A percentile compares a stretch with the other conserved stretches of the same genome.
These are phyloP conservation scores for Dicroscelio sp. DNA, from an alignment of 2,888 invertebrate species.

Conservation along the genomic window DNA sequence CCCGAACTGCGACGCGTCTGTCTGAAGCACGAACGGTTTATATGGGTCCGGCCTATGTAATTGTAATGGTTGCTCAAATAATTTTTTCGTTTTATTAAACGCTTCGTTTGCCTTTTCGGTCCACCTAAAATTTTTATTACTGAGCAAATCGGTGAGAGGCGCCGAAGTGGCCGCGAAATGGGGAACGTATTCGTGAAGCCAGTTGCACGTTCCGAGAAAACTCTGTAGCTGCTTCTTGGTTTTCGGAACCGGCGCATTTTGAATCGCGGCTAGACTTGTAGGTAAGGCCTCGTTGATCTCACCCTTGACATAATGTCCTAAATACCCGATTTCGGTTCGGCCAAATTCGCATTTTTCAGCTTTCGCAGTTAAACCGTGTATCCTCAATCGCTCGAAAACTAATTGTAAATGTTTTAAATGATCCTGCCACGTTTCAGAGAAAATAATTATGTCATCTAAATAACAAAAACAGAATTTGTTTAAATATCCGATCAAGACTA, in stretches of 20 bases:
- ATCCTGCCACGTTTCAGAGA: conserved; percentile 71
- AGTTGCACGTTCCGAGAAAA: conserved; percentile 49
- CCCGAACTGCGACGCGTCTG: conserved; percentile 49
- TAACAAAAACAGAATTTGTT: conserved; percentile 81
- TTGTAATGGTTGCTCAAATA: not conserved
- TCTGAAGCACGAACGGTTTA: conserved; percentile 38
- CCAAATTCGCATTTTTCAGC: conserved; percentile 29
- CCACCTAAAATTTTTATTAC: not conserved
- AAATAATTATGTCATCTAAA: conserved; percentile 87
- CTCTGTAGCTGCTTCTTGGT: conserved; percentile 9
- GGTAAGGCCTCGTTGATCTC: not conserved
- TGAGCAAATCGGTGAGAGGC: conserved; percentile 30
- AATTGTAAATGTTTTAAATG: conserved; percentile 79
- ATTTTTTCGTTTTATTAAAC: not conserved
- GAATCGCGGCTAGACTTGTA: not conserved
- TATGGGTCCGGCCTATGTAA: conserved; percentile 18
- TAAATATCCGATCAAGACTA: conserved; percentile 62
- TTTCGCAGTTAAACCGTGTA: not conserved
- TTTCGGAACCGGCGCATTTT: not conserved
- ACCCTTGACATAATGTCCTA: not conserved
- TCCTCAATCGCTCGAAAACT: conserved; percentile 76
- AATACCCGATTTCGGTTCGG: not conserved
- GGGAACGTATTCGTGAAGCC: conserved; percentile 57
- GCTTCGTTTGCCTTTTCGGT: not conserved
- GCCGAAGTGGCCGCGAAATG: not conserved